Conservation (phyloP, 2,113 vertebrate species). For the Vidua macroura region DNA sequence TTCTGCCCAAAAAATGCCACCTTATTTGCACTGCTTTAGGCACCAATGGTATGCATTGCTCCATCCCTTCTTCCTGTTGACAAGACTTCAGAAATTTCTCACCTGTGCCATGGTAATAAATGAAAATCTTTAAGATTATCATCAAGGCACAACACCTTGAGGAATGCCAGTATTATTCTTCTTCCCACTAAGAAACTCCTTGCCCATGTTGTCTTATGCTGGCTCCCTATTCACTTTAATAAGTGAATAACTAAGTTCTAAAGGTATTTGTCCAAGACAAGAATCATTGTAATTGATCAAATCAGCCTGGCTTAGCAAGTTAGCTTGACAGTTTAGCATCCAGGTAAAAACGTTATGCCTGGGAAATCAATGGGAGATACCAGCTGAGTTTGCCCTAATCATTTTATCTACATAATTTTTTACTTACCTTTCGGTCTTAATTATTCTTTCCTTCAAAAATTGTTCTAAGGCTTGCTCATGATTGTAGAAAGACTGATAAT, state of each 20-base stretch:
- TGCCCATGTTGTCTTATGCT: background rate
- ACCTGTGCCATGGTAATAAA: background rate
- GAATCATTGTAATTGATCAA: background rate
- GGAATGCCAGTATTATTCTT: background rate
- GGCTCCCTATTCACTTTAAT: background rate
- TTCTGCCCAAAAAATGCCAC: background rate
- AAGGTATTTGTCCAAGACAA: background rate
- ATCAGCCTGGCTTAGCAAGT: background rate
- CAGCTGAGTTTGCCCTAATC: background rate
- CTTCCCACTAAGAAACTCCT: background rate
- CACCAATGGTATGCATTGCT: background rate
- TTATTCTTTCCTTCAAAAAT: conserved; percentile 2
- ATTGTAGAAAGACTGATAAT: background rate
- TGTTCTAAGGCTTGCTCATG: background rate
- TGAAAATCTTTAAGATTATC: background rate
- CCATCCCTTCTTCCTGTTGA: background rate
- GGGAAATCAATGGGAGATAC: background rate
- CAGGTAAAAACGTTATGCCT: background rate
- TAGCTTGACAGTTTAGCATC: background rate
- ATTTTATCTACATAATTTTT: background rate
- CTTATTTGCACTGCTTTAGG: background rate
- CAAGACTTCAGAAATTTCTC: background rate
- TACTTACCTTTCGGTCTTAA: background rate
- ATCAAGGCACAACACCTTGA: background rate
- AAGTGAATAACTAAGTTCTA: background rate